Base-by-base conservation (phyloP, 2,113 vertebrate species). In the Pelecanus crispus region DNA sequence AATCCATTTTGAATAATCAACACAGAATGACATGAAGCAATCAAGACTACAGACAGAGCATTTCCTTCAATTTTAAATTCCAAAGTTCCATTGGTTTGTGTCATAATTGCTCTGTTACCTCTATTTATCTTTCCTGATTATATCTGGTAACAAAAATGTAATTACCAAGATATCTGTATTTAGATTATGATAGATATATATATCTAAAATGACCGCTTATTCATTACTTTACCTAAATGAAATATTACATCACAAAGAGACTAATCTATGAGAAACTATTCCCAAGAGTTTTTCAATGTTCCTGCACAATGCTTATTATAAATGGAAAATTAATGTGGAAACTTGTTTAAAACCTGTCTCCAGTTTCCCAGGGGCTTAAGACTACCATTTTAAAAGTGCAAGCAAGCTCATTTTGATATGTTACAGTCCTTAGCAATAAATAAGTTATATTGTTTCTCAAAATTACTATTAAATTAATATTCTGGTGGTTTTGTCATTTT, bases 291-390 rank as follows among this genome's bases (percentile, higher is more conserved):
- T 95, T 94, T 91, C 96, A 96, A 97, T 56, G 74, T 62, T 95
- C 58, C 71, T 86, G 91, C 68, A 93, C 44, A 95, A 93, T 61
- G 59, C 38, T 92, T 55, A 94, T 79, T 95, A 92, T 71, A 97
- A 97, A 96, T 68, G 84, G 91, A 97, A 98, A 97, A 97, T 90
- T 96, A 98, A 97, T 73, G 81, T 95, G 86, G 25, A 97, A 97
- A 93, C 62, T 78, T 97, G 82, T 79, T 97, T 93, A 92, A 96
- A 98, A 96, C 94, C 81, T 96, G 79, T 73, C 44, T 97, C 49
- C 45, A 63, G 47, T 74, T 93, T 94, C 88, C 79, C 71, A 95
- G 49, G 89, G 92, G 73, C 25, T 90, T 93, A 75, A 66, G 58
- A 94, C 88, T 86, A 97, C 90, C 62, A 92, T 90, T 96, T 84